phyloP scores from a whole-genome alignment of 2,797 vertebrate species.

The Oreochromis grahami region DNA sequence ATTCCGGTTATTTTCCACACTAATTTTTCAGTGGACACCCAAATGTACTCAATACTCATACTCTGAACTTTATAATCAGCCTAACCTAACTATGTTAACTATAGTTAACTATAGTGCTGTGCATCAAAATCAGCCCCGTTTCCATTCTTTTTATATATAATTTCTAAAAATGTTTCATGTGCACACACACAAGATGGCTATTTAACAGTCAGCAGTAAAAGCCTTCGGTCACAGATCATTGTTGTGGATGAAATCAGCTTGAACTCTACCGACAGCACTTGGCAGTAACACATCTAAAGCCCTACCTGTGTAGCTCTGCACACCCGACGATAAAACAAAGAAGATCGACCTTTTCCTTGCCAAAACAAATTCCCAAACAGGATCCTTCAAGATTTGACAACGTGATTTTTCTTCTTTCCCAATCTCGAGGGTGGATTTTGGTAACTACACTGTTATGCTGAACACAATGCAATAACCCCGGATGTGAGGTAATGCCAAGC shows the following conservation, averaged over 20 bases:
- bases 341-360: not conserved
- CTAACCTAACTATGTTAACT: not conserved
- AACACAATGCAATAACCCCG: not conserved
- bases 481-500: not conserved
- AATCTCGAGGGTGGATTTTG: not conserved
- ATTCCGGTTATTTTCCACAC: not conserved
- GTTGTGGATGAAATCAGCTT: not conserved
- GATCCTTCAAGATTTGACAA: not conserved
- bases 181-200: conserved; percentile 3
- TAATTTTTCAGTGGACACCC: not conserved
- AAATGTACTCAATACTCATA: not conserved
- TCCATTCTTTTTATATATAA: not conserved
- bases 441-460: not conserved
- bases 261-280: conserved; percentile 6
- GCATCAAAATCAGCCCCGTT: not conserved
- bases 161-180: conserved; percentile 18
- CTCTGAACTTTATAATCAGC: not conserved
- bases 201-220: conserved; percentile 5
- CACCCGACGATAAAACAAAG: not conserved
- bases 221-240: conserved; percentile 12
- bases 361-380: not conserved
- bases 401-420: not conserved
- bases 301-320: not conserved
- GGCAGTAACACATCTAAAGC: conserved; percentile 12
- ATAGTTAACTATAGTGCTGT: not conserved